Conservation (phyloP, 2,797 vertebrate species). For the Catamblyrhynchus diadema region DNA sequence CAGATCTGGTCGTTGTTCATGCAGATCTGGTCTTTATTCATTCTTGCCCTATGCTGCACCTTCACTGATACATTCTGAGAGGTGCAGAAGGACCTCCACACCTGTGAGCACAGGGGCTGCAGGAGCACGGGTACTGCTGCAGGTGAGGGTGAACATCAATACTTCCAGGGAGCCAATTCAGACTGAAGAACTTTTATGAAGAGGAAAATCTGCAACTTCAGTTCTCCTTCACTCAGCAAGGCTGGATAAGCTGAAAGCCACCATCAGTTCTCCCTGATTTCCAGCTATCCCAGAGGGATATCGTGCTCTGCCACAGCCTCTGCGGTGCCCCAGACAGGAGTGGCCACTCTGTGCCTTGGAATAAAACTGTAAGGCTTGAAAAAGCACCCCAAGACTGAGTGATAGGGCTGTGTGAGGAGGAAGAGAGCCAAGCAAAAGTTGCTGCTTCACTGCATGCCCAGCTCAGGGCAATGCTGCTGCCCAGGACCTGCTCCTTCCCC, state of each 20-base stretch:
- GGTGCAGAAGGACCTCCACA: not conserved
- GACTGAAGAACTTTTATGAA: not conserved
- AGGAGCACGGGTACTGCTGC: fast-evolving
- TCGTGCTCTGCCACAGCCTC: fast-evolving
- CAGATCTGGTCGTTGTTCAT: not conserved
- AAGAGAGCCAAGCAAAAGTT: not conserved
- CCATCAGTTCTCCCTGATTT: not conserved
- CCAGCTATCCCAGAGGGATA: fast-evolving
- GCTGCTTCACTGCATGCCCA: not conserved
- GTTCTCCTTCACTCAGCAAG: not conserved
- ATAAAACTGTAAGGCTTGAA: not conserved
- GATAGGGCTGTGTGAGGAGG: not conserved
- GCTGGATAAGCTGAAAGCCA: not conserved
- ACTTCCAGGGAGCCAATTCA: not conserved
- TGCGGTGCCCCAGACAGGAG: not conserved
- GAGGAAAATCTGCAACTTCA: not conserved
- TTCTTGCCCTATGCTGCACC: fast-evolving
- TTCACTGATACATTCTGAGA: not conserved
- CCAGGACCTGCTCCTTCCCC: not conserved
- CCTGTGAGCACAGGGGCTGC: too few species aligned
- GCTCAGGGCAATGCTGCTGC: not conserved
- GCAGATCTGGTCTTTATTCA: not conserved
- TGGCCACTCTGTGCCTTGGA: not conserved
- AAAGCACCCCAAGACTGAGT: not conserved
- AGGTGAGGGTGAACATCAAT: not conserved